Evolutionary conservation across 2,888 invertebrate species (phyloP).

Genomic region (Lathronympha strigana): DNA sequence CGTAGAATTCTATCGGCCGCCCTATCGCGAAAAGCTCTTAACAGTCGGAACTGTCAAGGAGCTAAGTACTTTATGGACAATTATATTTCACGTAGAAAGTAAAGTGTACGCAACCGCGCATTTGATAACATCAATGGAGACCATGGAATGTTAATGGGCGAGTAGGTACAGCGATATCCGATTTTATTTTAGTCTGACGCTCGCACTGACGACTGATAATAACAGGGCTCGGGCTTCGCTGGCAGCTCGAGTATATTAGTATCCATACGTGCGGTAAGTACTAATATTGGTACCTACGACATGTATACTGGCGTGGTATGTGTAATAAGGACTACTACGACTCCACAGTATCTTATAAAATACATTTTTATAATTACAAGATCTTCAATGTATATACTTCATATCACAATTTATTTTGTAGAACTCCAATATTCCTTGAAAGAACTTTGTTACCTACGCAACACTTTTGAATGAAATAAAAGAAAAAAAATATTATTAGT

Average conservation of each 20-base stretch:
- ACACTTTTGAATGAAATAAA: too few species aligned
- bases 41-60: conserved; percentile 17
- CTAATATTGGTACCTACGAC: neutral
- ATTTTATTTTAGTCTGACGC: conserved; percentile 41
- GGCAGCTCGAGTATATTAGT: conserved; percentile 9
- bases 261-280: conserved; percentile 1
- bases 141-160: conserved; percentile 38
- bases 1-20: neutral
- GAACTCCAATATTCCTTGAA: neutral
- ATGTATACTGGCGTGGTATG: conserved; percentile 2
- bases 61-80: conserved; percentile 21
- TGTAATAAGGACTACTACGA: neutral
- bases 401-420: neutral
- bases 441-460: too few species aligned
- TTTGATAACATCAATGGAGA: conserved; percentile 34
- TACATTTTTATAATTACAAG: neutral
- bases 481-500: too few species aligned
- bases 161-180: conserved; percentile 38
- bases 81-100: conserved; percentile 27
- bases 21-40: conserved; percentile 27
- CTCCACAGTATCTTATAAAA: conserved; percentile 4
- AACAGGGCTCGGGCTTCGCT: conserved; percentile 38
- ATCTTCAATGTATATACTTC: conserved; percentile 2
- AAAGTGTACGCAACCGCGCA: conserved; percentile 24
- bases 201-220: conserved; percentile 41